phyloP scores from a whole-genome alignment of 1,140 invertebrate genomes.

The fruit fly (Drosophila melanogaster) region DNA sequence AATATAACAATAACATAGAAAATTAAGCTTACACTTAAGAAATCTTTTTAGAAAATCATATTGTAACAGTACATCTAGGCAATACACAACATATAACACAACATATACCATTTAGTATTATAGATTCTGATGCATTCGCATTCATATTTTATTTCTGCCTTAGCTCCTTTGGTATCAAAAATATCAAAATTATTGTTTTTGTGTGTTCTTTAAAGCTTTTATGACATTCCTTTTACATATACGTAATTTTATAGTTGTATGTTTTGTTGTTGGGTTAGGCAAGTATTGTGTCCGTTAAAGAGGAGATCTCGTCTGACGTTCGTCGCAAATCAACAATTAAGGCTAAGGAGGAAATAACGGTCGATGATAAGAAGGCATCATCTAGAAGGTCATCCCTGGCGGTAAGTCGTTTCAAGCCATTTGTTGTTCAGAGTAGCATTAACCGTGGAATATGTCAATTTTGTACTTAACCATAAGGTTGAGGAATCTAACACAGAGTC shows the following conservation, averaged over 20 bases:
- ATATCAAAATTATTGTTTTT: too few species aligned
- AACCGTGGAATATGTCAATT: neutral
- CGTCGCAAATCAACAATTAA: slow-evolving; percentile 67
- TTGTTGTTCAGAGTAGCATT: neutral
- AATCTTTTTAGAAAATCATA: too few species aligned
- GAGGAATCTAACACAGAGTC: slow-evolving; percentile 88
- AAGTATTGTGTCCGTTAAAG: slow-evolving; percentile 67
- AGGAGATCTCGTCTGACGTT: slow-evolving; percentile 55
- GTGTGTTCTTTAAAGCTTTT: neutral
- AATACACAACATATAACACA: too few species aligned
- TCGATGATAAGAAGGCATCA: slow-evolving; percentile 82
- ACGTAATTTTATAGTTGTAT: slow-evolving; percentile 6
- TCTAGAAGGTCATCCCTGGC: slow-evolving; percentile 67
- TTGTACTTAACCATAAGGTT: slow-evolving; percentile 39
- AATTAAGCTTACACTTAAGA: too few species aligned
- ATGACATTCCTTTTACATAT: neutral
- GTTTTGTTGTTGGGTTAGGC: slow-evolving; percentile 44
- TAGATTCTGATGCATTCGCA: too few species aligned
- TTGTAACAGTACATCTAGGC: too few species aligned
- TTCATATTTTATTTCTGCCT: too few species aligned
- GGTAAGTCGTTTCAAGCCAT: slow-evolving; percentile 47
- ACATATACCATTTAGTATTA: too few species aligned
- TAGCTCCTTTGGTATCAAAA: too few species aligned
- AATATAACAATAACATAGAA: neutral
- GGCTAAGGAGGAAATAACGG: slow-evolving; percentile 64